Base-by-base conservation (phyloP, 2,888 invertebrate species). In the Sarcophaga carnaria region DNA sequence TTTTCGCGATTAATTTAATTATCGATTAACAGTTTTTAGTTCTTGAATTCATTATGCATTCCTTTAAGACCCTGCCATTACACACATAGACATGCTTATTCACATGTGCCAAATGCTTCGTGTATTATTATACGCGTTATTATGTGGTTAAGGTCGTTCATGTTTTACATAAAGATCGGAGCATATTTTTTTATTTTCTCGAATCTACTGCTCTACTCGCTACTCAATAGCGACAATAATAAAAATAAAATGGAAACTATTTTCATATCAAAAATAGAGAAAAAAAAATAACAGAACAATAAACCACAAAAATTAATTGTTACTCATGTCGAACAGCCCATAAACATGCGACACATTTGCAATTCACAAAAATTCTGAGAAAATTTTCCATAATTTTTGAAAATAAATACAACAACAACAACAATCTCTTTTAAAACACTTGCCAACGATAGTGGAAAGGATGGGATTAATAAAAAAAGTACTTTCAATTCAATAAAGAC, bases 81-180 rank as follows among this genome's bases (percentile, higher is more conserved):
- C 17, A 17, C 4, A 54, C 17, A 54, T 17, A 5, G 4, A 54
- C 4, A 45, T 47, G 67, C 5, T 20, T 20, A 67, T 67, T 2
- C 17, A 67, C 20, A 45, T 45, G 17, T 37, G 8, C 8, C 11
- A 6, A 11, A 8, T 12, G 5, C 17, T 49, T 1, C 49, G 12
- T 49, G 49, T 49, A 49, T 49, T 11, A 11, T 49, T 14, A 49
- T 49, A 49, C 3, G 14, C 8, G n/a, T 67, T 37, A 37, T 8
- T 63, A 22, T 75, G 74, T 75, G 74, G 75, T 76, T 75, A 75
- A 75, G 75, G 17, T 64, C 45, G 62, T 74, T 74, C 45, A 63
- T 62, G 6, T 11, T 70, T 54, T 17, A 54, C 54, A 54, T 54
- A 54, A 54, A 54, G 17, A 54, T 17, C 17, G 54, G 1, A 54